Evolutionary conservation across 2,888 invertebrate species (phyloP), one percentile per base, ranked within the genome.

Genomic region (Drosophila infuscata): DNA sequence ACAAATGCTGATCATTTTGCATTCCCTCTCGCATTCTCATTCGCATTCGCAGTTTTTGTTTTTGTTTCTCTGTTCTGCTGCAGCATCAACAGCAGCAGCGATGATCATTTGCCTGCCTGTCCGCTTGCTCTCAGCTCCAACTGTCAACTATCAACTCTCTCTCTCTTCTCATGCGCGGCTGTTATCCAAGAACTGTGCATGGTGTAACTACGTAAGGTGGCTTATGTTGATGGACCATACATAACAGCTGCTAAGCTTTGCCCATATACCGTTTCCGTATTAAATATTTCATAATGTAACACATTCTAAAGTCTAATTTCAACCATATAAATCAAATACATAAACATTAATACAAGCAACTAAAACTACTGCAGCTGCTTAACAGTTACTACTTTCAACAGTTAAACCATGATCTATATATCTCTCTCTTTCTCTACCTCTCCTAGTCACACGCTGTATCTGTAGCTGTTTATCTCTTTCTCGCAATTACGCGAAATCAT

Each of bases 1-100:
- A 71, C 67, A 64, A 68, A 49, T 73, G 63, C 64, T 53, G 66
- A 59, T 67, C 56, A 60, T 57, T 72, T 75, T 58, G 62, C 66
- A 71, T 71, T 75, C 36, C 30, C 15, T 46, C 25, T 46, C 25
- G 8, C 15, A 25, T 46, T 46, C 25, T 25, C 46, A 46, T 46
- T 46, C 46, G 46, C 54, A 61, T 43, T 57, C 56, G 66, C 29
- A 29, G n/a, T 49, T 41, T 49, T 56, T 35, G 56, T 58, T 57
- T 64, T 64, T 46, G 46, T 51, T 30, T 41, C 60, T 43, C 58
- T 66, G 51, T 65, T 61, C 57, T 62, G 60, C 43, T 62, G 63
- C 75, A 62, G 54, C 70, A 57, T 41, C 46, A 60, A 11, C 52
- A 57, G 30, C 29, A 33, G 43, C 54, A 65, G 35, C 59, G 41